Evolutionary conservation across 2,797 vertebrate species (phyloP), one percentile per base, ranked within the genome.

Genomic region (Synaphobranchus kaupii): DNA sequence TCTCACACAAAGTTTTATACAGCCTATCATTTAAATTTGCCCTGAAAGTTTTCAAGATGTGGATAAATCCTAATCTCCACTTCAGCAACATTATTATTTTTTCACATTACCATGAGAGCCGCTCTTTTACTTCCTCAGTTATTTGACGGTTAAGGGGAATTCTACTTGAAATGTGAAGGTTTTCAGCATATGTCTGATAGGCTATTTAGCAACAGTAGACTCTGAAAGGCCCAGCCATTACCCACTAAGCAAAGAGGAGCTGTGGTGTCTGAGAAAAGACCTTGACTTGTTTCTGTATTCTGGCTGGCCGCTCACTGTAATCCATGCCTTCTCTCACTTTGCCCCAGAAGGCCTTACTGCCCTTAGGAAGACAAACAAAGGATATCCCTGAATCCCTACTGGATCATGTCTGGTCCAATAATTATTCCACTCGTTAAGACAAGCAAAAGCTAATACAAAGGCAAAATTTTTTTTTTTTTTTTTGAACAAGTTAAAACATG

Each of bases 341-440:
- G 88, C 81, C 88, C 83, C 88, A 47, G 52, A 86, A 89, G 86
- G 76, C 76, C 83, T 84, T 48, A 34, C 56, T 87, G 86, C 73
- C 84, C 88, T 86, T 56, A 87, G 84, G 85, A 86, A 89, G 85
- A 88, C 54, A 89, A 83, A 88, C 87, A 87, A 85, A 87, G 89
- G 89, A 89, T 90, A 84, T 81, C 50, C 52, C 80, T 81, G 84
- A 84, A 87, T 84, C 88, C 78, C 85, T 87, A 22, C 82, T 84
- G 82, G 86, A 90, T 90, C 54, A 80, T 52, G 78, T 48, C 60
- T 68, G 84, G 84, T 73, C 58, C 63, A 76, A 88, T 86, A 87
- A 90, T 89, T 89, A 89, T 88, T 81, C 82, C 63, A 50, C 71
- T 76, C 39, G n/a, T 78, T 56, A 25, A 31, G n/a, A 88, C 15